phyloP scores from a whole-genome alignment of 1,140 invertebrate species.

The Paraescarpia echinospica region DNA sequence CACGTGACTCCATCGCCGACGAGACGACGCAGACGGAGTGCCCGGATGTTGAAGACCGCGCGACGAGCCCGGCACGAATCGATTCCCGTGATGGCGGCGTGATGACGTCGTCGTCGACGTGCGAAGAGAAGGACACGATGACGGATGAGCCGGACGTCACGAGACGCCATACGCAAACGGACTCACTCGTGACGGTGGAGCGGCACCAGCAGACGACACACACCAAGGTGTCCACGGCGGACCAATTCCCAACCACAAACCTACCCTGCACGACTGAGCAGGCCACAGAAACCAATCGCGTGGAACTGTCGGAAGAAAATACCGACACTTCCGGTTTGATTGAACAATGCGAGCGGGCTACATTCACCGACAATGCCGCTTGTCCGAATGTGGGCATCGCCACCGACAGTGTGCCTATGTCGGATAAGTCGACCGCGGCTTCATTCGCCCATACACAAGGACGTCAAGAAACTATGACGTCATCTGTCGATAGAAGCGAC shows the following conservation, averaged over 20 bases:
- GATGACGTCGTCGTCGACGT: not conserved
- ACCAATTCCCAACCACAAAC: not conserved
- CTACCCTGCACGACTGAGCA: not conserved
- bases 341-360: not conserved
- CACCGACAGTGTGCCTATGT: not conserved
- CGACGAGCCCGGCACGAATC: not conserved
- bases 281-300: not conserved
- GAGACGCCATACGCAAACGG: constrained; percentile 14
- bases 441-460: not conserved
- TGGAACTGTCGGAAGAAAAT: not conserved
- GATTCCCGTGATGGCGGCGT: not conserved
- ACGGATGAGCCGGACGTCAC: not conserved
- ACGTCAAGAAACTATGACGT: not conserved
- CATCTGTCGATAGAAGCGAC: not conserved
- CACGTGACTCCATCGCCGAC: not conserved
- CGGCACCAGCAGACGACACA: not conserved
- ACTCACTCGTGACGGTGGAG: not conserved
- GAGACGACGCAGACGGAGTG: constrained; percentile 9
- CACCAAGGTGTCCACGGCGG: not conserved
- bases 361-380: not conserved
- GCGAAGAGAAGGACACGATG: constrained; percentile 15
- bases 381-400: not conserved
- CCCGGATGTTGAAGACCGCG: not conserved
- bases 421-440: not conserved
- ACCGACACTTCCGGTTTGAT: not conserved